Percentiles rank a stretch among this genome's conserved stretches.
Evolutionary conservation across 2,113 vertebrate species (phyloP).

Genomic region (Eulemur macaco): DNA sequence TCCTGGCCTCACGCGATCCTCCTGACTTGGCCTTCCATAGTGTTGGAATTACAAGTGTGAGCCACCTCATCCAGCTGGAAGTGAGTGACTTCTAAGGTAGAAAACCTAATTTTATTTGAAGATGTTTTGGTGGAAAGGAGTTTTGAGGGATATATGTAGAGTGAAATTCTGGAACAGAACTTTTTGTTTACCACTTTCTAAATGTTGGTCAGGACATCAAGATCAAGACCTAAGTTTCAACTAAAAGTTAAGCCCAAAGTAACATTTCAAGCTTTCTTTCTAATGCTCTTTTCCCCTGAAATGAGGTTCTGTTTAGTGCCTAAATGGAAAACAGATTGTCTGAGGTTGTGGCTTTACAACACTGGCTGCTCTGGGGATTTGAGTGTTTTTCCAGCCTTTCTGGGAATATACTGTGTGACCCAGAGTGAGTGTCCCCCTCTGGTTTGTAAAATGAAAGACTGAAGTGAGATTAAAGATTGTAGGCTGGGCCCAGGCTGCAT

Average conservation of each 20-base stretch:
- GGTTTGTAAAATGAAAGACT: background rate
- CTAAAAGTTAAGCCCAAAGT: background rate
- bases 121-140: background rate
- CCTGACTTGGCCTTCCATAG: too few species aligned
- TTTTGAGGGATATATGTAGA: too few species aligned
- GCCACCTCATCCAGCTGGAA: too few species aligned
- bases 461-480: too few species aligned
- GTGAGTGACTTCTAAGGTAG: background rate
- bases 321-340: background rate
- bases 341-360: background rate
- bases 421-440: background rate
- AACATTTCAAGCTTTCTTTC: background rate
- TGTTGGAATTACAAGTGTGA: too few species aligned
- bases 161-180: background rate
- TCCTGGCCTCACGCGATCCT: too few species aligned
- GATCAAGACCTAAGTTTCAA: background rate
- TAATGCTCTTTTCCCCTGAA: background rate
- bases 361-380: background rate
- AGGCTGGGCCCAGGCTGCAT: background rate
- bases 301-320: fast-evolving
- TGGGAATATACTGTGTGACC: background rate
- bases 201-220: background rate
- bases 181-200: background rate
- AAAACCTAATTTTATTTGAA: background rate
- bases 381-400: background rate